Percentiles rank a stretch among this genome's conserved stretches.
Evolutionary conservation across 1,140 invertebrate species (phyloP).

Genomic region (Magallana ariakensis): DNA sequence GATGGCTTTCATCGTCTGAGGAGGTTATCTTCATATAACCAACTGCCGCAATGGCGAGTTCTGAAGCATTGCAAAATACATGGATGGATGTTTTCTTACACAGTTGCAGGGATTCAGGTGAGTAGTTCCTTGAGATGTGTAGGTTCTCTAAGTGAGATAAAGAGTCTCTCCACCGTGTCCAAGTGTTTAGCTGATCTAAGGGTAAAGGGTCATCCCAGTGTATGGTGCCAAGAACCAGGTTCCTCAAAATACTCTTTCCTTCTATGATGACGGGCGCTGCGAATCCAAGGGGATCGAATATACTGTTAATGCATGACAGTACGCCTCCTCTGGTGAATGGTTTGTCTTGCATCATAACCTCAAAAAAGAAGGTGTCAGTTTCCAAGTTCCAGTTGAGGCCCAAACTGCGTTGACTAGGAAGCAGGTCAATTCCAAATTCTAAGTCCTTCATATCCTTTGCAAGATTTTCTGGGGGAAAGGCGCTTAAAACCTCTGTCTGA

Average conservation of each 20-base stretch:
- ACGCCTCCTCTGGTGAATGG: conserved; percentile 57
- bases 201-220: conserved; percentile 59
- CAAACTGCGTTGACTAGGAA: conserved; percentile 51
- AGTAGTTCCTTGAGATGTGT: conserved; percentile 25
- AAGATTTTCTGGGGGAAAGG: conserved; percentile 45
- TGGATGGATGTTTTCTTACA: neutral
- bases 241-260: conserved; percentile 53
- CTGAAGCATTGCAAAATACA: conserved; percentile 60
- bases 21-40: conserved; percentile 44
- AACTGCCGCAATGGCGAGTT: conserved; percentile 55
- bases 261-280: conserved; percentile 55
- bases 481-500: conserved; percentile 15
- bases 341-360: conserved; percentile 40
- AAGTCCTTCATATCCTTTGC: conserved; percentile 54
- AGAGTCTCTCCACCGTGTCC: conserved; percentile 51
- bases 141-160: conserved; percentile 36
- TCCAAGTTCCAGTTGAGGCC: conserved; percentile 54
- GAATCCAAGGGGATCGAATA: conserved; percentile 63
- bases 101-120: neutral
- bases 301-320: conserved; percentile 43
- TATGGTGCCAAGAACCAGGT: conserved; percentile 53
- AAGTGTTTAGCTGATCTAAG: conserved; percentile 24
- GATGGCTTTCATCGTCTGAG: neutral
- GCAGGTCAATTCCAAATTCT: conserved; percentile 42
- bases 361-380: conserved; percentile 50